Evolutionary conservation across 2,888 invertebrate genomes (phyloP), one percentile per base, ranked within the genome.

Genomic region (Nephrotoma flavescens): DNA sequence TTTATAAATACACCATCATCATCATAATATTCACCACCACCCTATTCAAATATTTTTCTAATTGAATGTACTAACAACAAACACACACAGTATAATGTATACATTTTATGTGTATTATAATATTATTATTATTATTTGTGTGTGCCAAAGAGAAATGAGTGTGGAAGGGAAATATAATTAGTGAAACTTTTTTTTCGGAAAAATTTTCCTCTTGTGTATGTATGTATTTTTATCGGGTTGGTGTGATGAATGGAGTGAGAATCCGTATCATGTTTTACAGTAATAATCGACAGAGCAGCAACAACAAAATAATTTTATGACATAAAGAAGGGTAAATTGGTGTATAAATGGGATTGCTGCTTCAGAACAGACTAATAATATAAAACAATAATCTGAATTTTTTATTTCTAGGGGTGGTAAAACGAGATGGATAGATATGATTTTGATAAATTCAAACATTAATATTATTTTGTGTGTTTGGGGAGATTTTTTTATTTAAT

Each of bases 231-330:
- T 0, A n/a, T 57, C 57, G 71, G 71, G 71, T 71, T 71, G 71
- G 31, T 71, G 71, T 19, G 19, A 31, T 71, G 71, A 71, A 84
- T 84, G 84, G 84, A 84, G 42, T 42, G 84, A 42, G 84, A 84
- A 84, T 42, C 84, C 84, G 84, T 84, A 84, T 84, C 84, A 84
- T 84, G 84, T 84, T 84, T 84, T 84, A 71, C 71, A 71, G 71
- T 71, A 71, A 71, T 71, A 71, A 71, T 71, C 71, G 71, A 71
- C 71, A 71, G 71, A 71, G 31, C 71, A 71, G 31, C 31, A 71
- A 71, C 71, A 71, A 71, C n/a, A 42, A 42, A 84, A 42, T 84
- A 15, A 2, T 42, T 42, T 7, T 6, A 5, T 42, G 6, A 42
- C 42, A 42, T 84, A 84, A 84, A 42, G 84, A 42, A 42, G 84